phyloP scores from a whole-genome alignment of 2,113 vertebrate species.

The Prolemur simus region DNA sequence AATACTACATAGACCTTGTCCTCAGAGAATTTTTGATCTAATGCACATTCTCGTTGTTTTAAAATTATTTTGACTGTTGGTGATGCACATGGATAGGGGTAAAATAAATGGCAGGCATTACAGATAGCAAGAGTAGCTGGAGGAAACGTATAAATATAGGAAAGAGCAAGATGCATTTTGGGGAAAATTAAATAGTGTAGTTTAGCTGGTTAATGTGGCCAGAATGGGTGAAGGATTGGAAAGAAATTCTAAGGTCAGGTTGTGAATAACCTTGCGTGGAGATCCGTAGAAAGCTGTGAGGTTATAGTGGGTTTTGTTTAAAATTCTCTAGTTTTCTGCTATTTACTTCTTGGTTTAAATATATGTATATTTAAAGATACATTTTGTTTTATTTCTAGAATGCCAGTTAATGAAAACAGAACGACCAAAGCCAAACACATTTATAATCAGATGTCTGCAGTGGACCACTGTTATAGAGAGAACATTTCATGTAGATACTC shows the following conservation, averaged over 20 bases:
- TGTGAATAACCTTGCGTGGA: background rate
- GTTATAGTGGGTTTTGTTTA: background rate
- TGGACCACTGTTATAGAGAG: conserved; percentile 99
- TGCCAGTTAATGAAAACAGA: conserved; percentile 99
- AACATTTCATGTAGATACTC: conserved; percentile 97
- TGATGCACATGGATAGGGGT: background rate
- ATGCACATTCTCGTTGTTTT: background rate
- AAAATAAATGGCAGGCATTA: background rate
- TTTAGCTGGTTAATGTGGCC: background rate
- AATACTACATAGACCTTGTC: background rate
- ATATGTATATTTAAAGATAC: conserved; percentile 38
- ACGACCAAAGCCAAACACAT: conserved; percentile 97
- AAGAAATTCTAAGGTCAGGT: background rate
- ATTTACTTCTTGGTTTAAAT: conserved; percentile 35
- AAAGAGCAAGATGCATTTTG: background rate
- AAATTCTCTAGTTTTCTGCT: background rate
- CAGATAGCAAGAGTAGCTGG: background rate
- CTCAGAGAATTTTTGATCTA: background rate
- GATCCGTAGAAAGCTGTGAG: background rate
- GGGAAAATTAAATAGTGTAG: background rate
- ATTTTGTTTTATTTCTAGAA: conserved; percentile 87
- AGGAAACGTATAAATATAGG: background rate
- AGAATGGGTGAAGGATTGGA: background rate
- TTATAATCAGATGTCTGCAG: conserved; percentile 98
- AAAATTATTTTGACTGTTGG: background rate